Conservation (phyloP, 2,113 vertebrate species). For the Vidua chalybeata region DNA sequence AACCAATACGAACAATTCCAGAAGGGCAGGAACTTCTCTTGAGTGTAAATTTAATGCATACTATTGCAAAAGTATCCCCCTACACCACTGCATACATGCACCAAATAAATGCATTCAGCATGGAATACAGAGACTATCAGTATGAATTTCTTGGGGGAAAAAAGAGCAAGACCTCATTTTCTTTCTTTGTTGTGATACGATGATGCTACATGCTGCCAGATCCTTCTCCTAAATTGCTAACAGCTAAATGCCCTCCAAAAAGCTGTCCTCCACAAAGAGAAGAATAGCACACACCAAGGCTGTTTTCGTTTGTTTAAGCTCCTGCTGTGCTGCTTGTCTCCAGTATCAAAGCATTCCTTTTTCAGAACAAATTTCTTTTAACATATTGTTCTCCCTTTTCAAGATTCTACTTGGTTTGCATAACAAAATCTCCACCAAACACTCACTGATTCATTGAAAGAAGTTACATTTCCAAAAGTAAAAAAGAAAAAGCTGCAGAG, state of each 20-base stretch:
- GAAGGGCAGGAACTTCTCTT: background rate
- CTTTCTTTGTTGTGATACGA: constrained; percentile 20
- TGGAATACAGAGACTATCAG: background rate
- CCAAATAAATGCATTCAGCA: constrained; percentile 11
- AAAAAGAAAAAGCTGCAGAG: background rate
- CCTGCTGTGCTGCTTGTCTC: constrained; percentile 58
- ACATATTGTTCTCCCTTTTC: constrained; percentile 7
- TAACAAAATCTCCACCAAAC: background rate
- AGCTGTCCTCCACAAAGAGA: constrained; percentile 41
- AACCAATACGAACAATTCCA: constrained; percentile 16
- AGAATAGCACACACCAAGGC: constrained; percentile 44
- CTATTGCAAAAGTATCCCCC: background rate
- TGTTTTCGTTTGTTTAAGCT: constrained; percentile 48
- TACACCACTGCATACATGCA: background rate
- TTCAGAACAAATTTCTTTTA: constrained; percentile 56
- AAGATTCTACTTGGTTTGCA: background rate
- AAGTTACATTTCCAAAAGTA: background rate
- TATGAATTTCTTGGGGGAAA: constrained; percentile 28
- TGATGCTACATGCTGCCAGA: background rate
- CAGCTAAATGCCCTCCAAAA: constrained; percentile 42
- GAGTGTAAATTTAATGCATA: constrained; percentile 5
- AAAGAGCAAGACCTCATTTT: constrained; percentile 35
- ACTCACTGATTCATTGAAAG: background rate
- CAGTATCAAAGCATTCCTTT: constrained; percentile 47
- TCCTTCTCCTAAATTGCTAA: constrained; percentile 50